Evolutionary conservation across 2,888 invertebrate species (phyloP).

Genomic region (Watsonalla binaria): DNA sequence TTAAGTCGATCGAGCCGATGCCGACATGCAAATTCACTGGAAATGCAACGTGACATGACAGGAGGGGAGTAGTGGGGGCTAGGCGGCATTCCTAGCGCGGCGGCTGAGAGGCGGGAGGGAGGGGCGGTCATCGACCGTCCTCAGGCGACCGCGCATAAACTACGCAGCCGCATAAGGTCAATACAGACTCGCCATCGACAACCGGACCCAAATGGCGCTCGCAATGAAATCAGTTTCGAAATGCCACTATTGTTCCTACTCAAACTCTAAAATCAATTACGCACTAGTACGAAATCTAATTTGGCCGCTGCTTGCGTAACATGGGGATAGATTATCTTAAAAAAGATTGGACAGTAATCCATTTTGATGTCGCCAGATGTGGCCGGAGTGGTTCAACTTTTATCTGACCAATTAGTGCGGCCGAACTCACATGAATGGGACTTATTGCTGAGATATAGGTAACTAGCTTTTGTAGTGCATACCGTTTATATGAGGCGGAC

Average conservation of each 20-base stretch:
- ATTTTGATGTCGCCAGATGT: conserved; percentile 36
- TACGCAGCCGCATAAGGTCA: conserved; percentile 76
- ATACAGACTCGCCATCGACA: conserved; percentile 51
- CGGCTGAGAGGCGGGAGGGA: conserved; percentile 35
- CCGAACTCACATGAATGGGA: conserved; percentile 18
- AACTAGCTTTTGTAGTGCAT: not conserved
- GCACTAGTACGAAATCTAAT: conserved; percentile 57
- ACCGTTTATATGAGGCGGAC: conserved; percentile 10
- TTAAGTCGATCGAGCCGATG: conserved; percentile 32
- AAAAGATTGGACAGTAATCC: conserved; percentile 42
- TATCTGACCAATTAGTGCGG: conserved; percentile 13
- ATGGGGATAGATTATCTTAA: conserved; percentile 42
- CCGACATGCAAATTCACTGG: conserved; percentile 68
- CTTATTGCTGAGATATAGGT: conserved; percentile 14
- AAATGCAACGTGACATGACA: conserved; percentile 69
- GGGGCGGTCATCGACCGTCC: conserved; percentile 76
- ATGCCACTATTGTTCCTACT: conserved; percentile 54
- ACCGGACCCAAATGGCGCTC: conserved; percentile 26
- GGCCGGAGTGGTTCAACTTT: conserved; percentile 15
- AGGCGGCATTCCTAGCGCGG: conserved; percentile 62
- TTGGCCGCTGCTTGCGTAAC: conserved; percentile 45
- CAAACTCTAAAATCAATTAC: conserved; percentile 61
- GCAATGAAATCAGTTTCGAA: conserved; percentile 49
- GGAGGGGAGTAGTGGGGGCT: conserved; percentile 35
- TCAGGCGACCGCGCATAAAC: conserved; percentile 69